Base-by-base conservation (phyloP, 2,113 vertebrate species). In the Potamarius usumacintae region DNA sequence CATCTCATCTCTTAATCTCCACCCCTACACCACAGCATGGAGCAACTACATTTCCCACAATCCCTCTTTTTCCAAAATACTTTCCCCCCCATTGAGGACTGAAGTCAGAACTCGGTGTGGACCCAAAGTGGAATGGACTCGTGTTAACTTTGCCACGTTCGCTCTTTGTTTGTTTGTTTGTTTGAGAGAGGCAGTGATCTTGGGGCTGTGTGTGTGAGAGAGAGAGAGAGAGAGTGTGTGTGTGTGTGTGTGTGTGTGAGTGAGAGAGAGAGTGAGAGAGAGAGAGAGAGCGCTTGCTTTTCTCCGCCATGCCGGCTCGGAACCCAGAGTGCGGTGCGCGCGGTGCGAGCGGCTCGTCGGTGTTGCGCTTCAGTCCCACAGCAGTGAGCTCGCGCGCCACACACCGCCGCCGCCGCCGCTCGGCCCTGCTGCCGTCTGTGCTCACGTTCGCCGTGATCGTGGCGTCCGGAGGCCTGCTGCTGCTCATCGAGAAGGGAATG, bases 401-500 rank as follows among this genome's bases (percentile, higher is more conserved):
- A 11, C 94, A 82, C 79, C 79, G 79, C 79, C 77, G 76, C 67
- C 88, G 94, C 65, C 88, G 94, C 65, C 87, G 93, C 90, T 88
- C 96, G 11, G 91, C 95, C 34, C 92, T 98, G 14, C 94, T 99
- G 91, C 97, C 98, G 22, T 97, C 98, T 81, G 96, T 99, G 95
- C 94, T 99, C 82, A 99, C 97, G 93, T 99, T 99, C 91, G 96
- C 96, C 30, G 97, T 99, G 84, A 98, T 99, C 90, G 95, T 99
- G 89, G 98, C 97, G 17, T 99, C 98, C 90, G 97, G 97, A 91
- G 97, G 97, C 93, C 96, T 99, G 79, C 94, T 99, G 83, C 96
- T 99, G 48, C 97, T 99, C 97, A 99, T 99, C 77, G 97, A 98
- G 94, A 96, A 96, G 92, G 98, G 98, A 88, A 97, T 99, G 94